Conservation (phyloP, 2,888 invertebrate genomes). For the Patella pellucida region DNA sequence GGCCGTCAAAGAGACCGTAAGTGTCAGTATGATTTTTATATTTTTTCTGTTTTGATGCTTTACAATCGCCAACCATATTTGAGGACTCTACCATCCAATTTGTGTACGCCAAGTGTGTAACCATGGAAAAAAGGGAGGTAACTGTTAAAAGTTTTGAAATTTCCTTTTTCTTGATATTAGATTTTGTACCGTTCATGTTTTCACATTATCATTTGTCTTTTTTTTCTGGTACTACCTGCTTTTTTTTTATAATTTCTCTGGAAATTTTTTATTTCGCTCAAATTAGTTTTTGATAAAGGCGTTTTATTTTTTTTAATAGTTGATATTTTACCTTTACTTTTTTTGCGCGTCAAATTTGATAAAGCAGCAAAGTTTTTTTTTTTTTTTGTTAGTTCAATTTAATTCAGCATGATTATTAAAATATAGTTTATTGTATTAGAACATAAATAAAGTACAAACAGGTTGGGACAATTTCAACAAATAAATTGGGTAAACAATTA, state of each 20-base stretch:
- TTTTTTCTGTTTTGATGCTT: slow-evolving; percentile 13
- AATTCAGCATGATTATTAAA: too few relatives aligned
- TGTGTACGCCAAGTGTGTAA: not conserved
- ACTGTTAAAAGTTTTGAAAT: not conserved
- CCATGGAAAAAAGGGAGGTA: slow-evolving; percentile 2
- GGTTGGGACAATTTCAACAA: too few relatives aligned
- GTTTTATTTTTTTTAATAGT: too few relatives aligned
- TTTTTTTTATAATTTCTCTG: not conserved
- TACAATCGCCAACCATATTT: slow-evolving; percentile 9
- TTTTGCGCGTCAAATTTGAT: too few relatives aligned
- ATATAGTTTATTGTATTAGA: too few relatives aligned
- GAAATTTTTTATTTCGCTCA: slow-evolving; percentile 1
- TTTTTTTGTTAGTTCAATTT: too few relatives aligned
- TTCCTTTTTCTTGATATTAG: not conserved
- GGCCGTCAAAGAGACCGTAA: slow-evolving; percentile 90
- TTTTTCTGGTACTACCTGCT: too few relatives aligned
- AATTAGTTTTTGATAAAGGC: not conserved
- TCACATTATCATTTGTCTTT: not conserved
- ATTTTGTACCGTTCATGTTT: not conserved
- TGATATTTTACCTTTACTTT: too few relatives aligned
- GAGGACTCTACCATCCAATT: not conserved
- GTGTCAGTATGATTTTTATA: slow-evolving; percentile 58
- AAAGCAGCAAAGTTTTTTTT: too few relatives aligned
- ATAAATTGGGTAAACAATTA: too few relatives aligned
- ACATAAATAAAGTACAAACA: too few relatives aligned